Evolutionary conservation across 2,888 invertebrate genomes (phyloP), one percentile per base, ranked within the genome.

Genomic region (Apodemia zela): DNA sequence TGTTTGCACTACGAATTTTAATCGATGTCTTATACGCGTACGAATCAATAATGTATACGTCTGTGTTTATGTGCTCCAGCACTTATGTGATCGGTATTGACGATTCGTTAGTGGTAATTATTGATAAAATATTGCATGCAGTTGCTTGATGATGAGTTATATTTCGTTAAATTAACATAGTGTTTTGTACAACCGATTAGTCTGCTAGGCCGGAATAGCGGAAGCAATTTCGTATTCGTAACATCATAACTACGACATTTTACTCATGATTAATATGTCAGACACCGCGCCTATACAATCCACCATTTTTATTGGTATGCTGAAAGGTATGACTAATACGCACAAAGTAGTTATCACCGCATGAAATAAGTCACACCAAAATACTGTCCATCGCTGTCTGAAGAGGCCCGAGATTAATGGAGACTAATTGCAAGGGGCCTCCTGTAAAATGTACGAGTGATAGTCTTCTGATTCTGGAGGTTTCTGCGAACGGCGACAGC

Each of bases 391-490:
- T 49, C 57, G 29, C 35, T 61, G 61, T 49, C 64, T 64, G 66
- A 64, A 63, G 38, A 35, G 33, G 29, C 38, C 18, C 33, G 58
- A 57, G 64, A 66, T 64, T 65, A 62, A 66, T 66, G 62, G 61
- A 59, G 68, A 71, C 66, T 65, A 68, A 66, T 65, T 59, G 68
- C 64, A 67, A 61, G 61, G 38, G 59, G 25, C 18, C 38, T 33
- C 60, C 63, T 51, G 59, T 38, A 38, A 38, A 38, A 38, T 62
- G 61, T 63, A 63, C 54, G 59, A 60, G 59, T 65, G 63, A 38
- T 59, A 68, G 65, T 62, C 59, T 65, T 67, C 65, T 72, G 72
- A 78, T 78, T 81, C 75, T 82, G 82, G 76, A 80, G 82, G 78
- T 81, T 81, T 81, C 75, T 76, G 78, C 74, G 72, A 74, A 71